Evolutionary conservation across 2,113 vertebrate genomes (phyloP).

Genomic region (Condylura cristata): DNA sequence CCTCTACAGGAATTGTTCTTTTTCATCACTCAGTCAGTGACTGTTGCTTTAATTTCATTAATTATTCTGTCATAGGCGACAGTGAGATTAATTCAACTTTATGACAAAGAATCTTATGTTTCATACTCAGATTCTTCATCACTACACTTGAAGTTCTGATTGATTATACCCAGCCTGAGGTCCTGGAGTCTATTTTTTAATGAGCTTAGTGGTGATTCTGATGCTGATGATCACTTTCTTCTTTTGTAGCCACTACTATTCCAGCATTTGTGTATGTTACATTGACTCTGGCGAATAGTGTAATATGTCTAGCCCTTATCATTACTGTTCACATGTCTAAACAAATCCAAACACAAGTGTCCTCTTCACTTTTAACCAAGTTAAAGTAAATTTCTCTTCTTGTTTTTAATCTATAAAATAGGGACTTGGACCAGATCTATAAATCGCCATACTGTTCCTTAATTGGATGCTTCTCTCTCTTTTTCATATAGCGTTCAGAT

Average conservation of each 20-base stretch:
- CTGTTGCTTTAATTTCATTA: neutral
- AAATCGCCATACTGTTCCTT: neutral
- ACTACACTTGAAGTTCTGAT: neutral
- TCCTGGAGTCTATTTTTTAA: neutral
- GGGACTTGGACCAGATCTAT: neutral
- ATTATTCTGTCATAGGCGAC: neutral
- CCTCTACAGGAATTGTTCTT: neutral
- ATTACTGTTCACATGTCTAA: neutral
- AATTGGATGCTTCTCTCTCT: neutral
- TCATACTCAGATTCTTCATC: neutral
- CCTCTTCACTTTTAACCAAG: neutral
- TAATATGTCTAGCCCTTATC: neutral
- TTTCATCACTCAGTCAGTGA: neutral
- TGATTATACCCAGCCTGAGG: neutral
- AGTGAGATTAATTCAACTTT: neutral
- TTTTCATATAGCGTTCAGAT: neutral
- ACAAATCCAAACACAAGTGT: neutral
- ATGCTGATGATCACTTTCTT: neutral
- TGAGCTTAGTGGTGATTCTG: neutral
- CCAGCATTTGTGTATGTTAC: neutral
- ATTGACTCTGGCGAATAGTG: neutral
- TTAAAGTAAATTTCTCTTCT: neutral
- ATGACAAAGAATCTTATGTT: neutral
- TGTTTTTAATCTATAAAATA: neutral
- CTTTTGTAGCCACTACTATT: neutral